Conservation (phyloP, 2,113 vertebrate species). For the Mastomys natalensis region DNA sequence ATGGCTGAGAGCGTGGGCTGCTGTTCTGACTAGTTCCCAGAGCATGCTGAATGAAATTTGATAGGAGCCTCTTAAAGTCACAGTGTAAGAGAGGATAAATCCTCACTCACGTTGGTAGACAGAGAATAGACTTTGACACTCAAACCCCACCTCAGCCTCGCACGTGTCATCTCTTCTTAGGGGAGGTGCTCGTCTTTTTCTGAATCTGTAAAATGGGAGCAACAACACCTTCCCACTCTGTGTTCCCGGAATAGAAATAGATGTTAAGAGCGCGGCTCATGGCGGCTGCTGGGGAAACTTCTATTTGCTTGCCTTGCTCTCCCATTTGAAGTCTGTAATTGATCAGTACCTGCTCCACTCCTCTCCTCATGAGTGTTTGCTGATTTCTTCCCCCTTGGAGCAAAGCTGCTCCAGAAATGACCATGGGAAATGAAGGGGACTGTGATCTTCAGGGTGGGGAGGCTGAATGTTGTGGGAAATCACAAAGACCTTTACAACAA, state of each 20-base stretch:
- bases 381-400: neutral
- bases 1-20: neutral
- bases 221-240: neutral
- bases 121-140: neutral
- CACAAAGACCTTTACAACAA: constrained; percentile 71
- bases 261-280: neutral
- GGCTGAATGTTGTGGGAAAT: constrained; percentile 51
- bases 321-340: constrained; percentile 36
- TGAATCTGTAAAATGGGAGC: neutral
- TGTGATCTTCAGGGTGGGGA: constrained; percentile 34
- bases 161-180: neutral
- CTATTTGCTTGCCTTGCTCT: neutral
- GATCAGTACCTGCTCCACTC: neutral
- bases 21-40: neutral
- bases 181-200: neutral
- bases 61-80: constrained; percentile 24
- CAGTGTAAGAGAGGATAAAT: neutral
- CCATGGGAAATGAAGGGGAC: constrained; percentile 67
- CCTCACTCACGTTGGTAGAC: neutral
- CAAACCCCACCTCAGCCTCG: neutral
- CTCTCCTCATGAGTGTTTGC: neutral
- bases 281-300: neutral
- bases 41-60: neutral
- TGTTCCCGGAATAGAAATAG: neutral
- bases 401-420: constrained; percentile 57